phyloP scores from a whole-genome alignment of 1,140 invertebrate genomes.

The Acromyrmex heyeri region DNA sequence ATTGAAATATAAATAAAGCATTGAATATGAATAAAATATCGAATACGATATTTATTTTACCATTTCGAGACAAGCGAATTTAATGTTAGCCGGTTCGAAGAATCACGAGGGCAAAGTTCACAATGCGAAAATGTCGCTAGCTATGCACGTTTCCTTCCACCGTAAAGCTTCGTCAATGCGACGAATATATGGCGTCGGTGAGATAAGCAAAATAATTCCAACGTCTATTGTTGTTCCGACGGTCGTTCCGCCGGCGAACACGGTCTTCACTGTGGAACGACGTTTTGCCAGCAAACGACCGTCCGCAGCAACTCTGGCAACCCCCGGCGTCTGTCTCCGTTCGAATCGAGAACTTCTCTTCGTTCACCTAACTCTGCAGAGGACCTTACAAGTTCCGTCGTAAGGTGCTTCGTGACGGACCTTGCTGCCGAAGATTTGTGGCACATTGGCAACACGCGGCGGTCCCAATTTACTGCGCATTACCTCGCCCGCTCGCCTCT shows the following conservation, averaged over 20 bases:
- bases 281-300: conserved; percentile 38
- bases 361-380: conserved; percentile 44
- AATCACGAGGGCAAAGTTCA: conserved; percentile 30
- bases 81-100: not conserved
- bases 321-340: not conserved
- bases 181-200: conserved; percentile 26
- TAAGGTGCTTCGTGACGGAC: conserved; percentile 56
- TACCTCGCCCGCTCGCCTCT: conserved; percentile 64
- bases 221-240: conserved; percentile 58
- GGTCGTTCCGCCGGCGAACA: conserved; percentile 36
- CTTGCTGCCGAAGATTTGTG: conserved; percentile 74
- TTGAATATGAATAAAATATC: not conserved
- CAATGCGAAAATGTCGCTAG: not conserved
- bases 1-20: conserved; percentile 25
- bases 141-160: not conserved
- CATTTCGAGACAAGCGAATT: conserved; percentile 18
- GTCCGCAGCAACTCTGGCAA: conserved; percentile 61
- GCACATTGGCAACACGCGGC: conserved; percentile 75
- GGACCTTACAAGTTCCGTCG: not conserved
- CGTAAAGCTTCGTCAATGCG: conserved; percentile 9
- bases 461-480: conserved; percentile 77
- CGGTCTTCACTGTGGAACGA: conserved; percentile 32
- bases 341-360: conserved; percentile 38
- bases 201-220: conserved; percentile 71
- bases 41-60: conserved; percentile 20